Conservation (phyloP, 2,797 vertebrate species). For the Sparidentex hasta region DNA sequence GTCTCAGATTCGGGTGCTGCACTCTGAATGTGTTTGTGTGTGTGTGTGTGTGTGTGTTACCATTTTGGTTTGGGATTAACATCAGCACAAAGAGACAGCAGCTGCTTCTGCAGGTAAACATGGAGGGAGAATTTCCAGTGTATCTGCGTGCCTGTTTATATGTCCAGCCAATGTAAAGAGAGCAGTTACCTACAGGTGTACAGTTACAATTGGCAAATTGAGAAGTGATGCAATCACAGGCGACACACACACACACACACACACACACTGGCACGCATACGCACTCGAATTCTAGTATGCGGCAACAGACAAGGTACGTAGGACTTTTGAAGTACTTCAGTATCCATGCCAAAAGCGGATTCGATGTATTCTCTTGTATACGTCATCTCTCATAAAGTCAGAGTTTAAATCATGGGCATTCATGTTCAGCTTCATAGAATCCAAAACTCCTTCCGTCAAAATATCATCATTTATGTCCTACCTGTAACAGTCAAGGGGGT, state of each 20-base stretch:
- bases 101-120: conserved; percentile 66
- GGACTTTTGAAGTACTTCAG: neutral
- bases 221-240: conserved; percentile 18
- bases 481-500: neutral
- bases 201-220: conserved; percentile 18
- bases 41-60: conserved; percentile 22
- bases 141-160: conserved; percentile 4
- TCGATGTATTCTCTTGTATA: neutral
- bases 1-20: conserved; percentile 54
- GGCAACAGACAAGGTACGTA: neutral
- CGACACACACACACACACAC: neutral
- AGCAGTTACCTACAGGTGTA: conserved; percentile 50
- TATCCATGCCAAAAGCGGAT: neutral
- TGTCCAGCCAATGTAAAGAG: conserved; percentile 44
- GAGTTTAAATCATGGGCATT: neutral
- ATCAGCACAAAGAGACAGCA: conserved; percentile 64
- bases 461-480: conserved; percentile 6
- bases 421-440: neutral
- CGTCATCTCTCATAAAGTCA: neutral
- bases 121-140: conserved; percentile 23
- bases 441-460: neutral
- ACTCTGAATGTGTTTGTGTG: conserved; percentile 11
- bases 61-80: conserved; percentile 58
- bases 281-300: neutral
- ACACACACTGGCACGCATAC: neutral